Percentiles rank a stretch among this genome's conserved stretches.
phyloP scores from a whole-genome alignment of 2,888 invertebrate species.

The Hypercompe scribonia region DNA sequence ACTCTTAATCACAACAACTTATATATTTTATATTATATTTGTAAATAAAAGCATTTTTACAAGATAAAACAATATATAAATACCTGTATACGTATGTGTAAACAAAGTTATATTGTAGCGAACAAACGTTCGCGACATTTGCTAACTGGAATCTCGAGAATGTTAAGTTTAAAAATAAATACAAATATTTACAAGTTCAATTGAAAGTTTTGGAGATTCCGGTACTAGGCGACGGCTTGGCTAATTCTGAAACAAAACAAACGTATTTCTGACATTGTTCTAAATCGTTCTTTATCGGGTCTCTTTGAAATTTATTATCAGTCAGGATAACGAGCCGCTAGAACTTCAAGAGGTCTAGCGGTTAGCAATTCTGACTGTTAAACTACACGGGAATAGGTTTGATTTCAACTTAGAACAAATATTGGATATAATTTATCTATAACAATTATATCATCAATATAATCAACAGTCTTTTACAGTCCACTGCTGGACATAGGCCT shows the following conservation, averaged over 20 bases:
- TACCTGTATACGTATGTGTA: conserved; percentile 3
- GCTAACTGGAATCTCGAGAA: conserved; percentile 23
- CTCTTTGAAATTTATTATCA: too few relatives aligned
- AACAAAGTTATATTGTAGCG: conserved; percentile 1
- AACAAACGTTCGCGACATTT: conserved; percentile 16
- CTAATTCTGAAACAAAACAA: conserved; percentile 65
- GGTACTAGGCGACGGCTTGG: conserved; percentile 53
- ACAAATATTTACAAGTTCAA: conserved; percentile 63
- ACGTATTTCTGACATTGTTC: neutral
- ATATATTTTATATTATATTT: neutral
- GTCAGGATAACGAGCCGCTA: too few relatives aligned
- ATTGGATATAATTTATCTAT: too few relatives aligned
- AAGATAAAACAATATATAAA: conserved; percentile 1
- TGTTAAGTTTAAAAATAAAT: conserved; percentile 47
- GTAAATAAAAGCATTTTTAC: neutral
- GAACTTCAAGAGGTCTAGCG: neutral
- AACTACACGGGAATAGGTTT: too few relatives aligned
- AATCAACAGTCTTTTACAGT: too few relatives aligned
- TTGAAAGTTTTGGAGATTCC: conserved; percentile 54
- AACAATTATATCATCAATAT: too few relatives aligned
- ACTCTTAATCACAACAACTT: too few relatives aligned
- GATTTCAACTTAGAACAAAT: too few relatives aligned
- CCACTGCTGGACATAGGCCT: too few relatives aligned
- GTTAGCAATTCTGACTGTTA: neutral
- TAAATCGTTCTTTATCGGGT: neutral